Conservation (phyloP, 2,888 invertebrate genomes). For the Hipparchia semele region DNA sequence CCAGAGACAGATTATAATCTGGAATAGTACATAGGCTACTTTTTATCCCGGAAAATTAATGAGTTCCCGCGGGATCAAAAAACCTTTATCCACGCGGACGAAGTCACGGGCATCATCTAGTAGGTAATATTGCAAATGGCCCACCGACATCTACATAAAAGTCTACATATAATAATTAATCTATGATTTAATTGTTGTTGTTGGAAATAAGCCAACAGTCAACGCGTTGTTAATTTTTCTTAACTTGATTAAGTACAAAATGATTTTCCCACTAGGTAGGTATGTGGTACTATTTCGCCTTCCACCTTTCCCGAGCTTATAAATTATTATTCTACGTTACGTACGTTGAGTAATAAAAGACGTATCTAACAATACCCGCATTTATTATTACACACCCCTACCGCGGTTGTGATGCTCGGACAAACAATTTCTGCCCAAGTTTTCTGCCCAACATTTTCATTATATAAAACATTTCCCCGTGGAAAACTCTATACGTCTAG, state of each 20-base stretch:
- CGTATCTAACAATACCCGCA: constrained; percentile 5
- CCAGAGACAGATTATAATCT: too few species aligned
- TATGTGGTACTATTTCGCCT: neutral
- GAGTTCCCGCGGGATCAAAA: too few species aligned
- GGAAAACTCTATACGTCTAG: neutral
- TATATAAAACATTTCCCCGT: neutral
- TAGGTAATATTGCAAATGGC: too few species aligned
- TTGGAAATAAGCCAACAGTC: too few species aligned
- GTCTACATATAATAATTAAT: too few species aligned
- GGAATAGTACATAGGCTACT: neutral
- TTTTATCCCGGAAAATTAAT: neutral
- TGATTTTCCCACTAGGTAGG: neutral
- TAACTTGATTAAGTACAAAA: too few species aligned
- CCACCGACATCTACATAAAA: too few species aligned
- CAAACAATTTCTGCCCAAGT: neutral
- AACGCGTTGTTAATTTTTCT: too few species aligned
- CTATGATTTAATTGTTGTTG: too few species aligned
- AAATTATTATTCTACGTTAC: neutral
- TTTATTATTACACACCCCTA: neutral
- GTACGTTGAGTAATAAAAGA: constrained; percentile 2
- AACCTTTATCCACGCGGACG: too few species aligned
- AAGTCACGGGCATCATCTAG: too few species aligned
- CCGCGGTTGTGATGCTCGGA: neutral
- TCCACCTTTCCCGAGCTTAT: neutral
- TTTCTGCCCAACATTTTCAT: neutral